phyloP scores from a whole-genome alignment of 2,888 invertebrate genomes.

The Sphaerolaimus hirsutus region DNA sequence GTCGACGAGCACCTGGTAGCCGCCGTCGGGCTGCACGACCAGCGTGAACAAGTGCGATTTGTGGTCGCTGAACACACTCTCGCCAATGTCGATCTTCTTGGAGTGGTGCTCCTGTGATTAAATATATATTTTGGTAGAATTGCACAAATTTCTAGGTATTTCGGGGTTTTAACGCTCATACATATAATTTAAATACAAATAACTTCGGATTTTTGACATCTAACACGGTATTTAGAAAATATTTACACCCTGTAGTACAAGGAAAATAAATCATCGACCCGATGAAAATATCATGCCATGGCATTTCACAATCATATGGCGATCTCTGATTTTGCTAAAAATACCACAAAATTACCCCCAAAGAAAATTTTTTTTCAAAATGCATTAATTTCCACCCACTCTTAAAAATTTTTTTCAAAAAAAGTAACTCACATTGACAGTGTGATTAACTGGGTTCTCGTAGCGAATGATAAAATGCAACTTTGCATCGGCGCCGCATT shows the following conservation, averaged over 20 bases:
- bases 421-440: slow-evolving; percentile 36
- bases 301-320: too few species aligned
- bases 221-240: too few species aligned
- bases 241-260: too few species aligned
- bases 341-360: too few species aligned
- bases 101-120: slow-evolving; percentile 58
- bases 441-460: slow-evolving; percentile 69
- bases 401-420: not conserved
- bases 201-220: too few species aligned
- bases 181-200: too few species aligned
- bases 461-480: slow-evolving; percentile 74
- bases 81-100: slow-evolving; percentile 70
- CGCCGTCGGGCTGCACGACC: slow-evolving; percentile 50
- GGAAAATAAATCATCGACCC: too few species aligned
- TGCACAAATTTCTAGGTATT: not conserved
- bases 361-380: too few species aligned
- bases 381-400: too few species aligned
- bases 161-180: too few species aligned
- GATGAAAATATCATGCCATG: too few species aligned
- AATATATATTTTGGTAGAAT: not conserved
- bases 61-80: slow-evolving; percentile 48
- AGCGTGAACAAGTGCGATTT: slow-evolving; percentile 64
- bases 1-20: slow-evolving; percentile 56
- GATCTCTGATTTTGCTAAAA: too few species aligned
- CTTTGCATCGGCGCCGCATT: slow-evolving; percentile 85